Evolutionary conservation across 2,888 invertebrate genomes (phyloP).

Genomic region (Nomada fabriciana): DNA sequence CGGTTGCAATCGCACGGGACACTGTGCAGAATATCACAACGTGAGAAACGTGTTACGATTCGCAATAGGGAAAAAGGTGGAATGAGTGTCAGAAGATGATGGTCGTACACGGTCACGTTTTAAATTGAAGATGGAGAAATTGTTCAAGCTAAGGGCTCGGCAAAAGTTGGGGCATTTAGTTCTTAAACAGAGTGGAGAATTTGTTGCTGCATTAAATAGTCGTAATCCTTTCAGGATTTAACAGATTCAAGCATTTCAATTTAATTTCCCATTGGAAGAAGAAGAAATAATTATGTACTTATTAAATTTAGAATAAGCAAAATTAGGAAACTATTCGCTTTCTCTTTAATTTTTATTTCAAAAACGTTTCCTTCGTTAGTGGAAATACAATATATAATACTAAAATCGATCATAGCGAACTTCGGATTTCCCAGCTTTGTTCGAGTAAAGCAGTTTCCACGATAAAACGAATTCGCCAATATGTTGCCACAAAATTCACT

Average conservation of each 20-base stretch:
- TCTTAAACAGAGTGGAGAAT: not conserved
- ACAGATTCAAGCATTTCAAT: not conserved
- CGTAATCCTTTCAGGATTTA: too few species aligned
- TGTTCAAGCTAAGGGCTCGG: conserved; percentile 6
- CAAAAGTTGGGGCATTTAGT: conserved; percentile 8
- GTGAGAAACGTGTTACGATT: conserved; percentile 39
- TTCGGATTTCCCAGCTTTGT: not conserved
- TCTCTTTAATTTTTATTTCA: too few species aligned
- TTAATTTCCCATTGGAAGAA: not conserved
- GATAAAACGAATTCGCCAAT: conserved; percentile 27
- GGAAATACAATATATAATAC: not conserved
- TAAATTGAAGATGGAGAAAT: conserved; percentile 37
- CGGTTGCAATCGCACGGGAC: conserved; percentile 16
- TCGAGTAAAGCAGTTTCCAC: not conserved
- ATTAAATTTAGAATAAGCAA: too few species aligned
- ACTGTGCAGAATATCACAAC: conserved; percentile 18
- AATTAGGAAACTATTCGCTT: too few species aligned
- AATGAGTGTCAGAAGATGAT: conserved; percentile 11
- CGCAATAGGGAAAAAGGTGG: conserved; percentile 17
- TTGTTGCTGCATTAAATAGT: not conserved
- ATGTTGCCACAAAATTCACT: conserved; percentile 27
- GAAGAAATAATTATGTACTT: too few species aligned
- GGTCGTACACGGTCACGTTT: conserved; percentile 34
- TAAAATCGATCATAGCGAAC: conserved; percentile 5
- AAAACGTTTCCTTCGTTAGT: too few species aligned